Conservation (phyloP, 2,888 invertebrate species). For the Agonopterix arenella region DNA sequence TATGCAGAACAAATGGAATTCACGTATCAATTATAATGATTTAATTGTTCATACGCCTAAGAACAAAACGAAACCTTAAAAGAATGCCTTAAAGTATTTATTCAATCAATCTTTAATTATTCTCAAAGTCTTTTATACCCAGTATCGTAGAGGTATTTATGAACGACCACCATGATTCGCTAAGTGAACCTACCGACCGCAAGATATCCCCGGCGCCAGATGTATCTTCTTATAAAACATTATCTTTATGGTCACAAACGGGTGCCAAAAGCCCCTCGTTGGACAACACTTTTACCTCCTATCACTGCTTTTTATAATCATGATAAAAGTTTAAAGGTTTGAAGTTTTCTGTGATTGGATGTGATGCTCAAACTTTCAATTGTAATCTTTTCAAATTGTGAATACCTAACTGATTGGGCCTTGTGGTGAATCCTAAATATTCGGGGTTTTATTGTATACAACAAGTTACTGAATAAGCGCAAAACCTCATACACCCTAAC, state of each 20-base stretch:
- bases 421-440: not conserved
- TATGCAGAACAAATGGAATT: too few relatives aligned
- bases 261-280: slow-evolving; percentile 72
- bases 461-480: too few relatives aligned
- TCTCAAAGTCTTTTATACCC: not conserved
- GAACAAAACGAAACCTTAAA: not conserved
- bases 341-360: too few relatives aligned
- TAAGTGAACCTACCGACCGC: slow-evolving; percentile 20
- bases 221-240: slow-evolving; percentile 40
- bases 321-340: slow-evolving; percentile 37
- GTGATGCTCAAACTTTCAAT: slow-evolving; percentile 5
- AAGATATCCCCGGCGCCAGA: slow-evolving; percentile 41
- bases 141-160: slow-evolving; percentile 2
- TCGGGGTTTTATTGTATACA: too few relatives aligned
- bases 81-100: not conserved
- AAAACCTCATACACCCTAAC: too few relatives aligned
- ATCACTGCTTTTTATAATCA: slow-evolving; percentile 60
- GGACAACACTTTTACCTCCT: slow-evolving; percentile 55
- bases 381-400: slow-evolving; percentile 1
- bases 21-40: too few relatives aligned
- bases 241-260: slow-evolving; percentile 28
- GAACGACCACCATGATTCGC: slow-evolving; percentile 3
- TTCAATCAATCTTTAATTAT: not conserved
- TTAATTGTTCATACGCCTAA: too few relatives aligned
- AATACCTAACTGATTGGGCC: not conserved